Evolutionary conservation across 2,888 invertebrate species (phyloP).

Genomic region (Anaspis maculata): DNA sequence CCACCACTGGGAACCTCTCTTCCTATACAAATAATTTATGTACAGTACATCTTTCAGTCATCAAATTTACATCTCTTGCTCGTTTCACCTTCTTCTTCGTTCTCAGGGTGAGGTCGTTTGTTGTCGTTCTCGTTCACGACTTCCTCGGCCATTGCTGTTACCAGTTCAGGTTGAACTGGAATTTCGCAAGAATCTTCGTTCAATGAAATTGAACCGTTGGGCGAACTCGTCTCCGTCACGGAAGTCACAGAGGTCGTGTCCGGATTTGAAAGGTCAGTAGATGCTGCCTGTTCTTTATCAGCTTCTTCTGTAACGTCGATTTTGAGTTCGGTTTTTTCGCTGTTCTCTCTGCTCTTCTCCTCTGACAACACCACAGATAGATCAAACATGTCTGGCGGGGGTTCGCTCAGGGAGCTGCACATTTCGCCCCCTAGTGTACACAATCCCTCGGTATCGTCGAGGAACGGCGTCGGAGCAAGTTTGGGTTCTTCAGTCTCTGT

Average conservation of each 20-base stretch:
- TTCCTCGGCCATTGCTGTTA: conserved; percentile 16
- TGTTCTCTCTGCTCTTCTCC: conserved; percentile 2
- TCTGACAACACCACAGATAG: conserved; percentile 18
- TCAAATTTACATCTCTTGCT: conserved; percentile 28
- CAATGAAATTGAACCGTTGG: conserved; percentile 17
- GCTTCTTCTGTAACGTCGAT: conserved; percentile 2
- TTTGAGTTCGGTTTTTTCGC: background rate
- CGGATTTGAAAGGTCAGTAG: conserved; percentile 11
- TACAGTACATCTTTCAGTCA: conserved; percentile 20
- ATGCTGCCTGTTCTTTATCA: background rate
- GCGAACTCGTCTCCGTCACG: conserved; percentile 25
- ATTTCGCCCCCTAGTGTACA: conserved; percentile 37
- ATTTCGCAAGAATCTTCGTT: conserved; percentile 39
- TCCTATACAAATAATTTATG: conserved; percentile 24
- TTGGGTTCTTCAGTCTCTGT: conserved; percentile 1
- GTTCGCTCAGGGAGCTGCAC: conserved; percentile 41
- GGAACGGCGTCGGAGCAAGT: conserved; percentile 7
- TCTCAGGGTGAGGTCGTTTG: conserved; percentile 3
- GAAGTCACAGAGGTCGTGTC: conserved; percentile 19
- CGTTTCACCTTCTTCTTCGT: conserved; percentile 6
- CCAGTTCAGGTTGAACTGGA: conserved; percentile 38
- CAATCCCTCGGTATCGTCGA: conserved; percentile 29
- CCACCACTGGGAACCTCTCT: conserved; percentile 9
- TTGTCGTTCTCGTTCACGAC: conserved; percentile 4
- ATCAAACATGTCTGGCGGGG: conserved; percentile 42